These are phyloP conservation scores for Blennius ocellaris DNA, from an alignment of 2,113 vertebrate genomes.

Conservation along the genomic window DNA sequence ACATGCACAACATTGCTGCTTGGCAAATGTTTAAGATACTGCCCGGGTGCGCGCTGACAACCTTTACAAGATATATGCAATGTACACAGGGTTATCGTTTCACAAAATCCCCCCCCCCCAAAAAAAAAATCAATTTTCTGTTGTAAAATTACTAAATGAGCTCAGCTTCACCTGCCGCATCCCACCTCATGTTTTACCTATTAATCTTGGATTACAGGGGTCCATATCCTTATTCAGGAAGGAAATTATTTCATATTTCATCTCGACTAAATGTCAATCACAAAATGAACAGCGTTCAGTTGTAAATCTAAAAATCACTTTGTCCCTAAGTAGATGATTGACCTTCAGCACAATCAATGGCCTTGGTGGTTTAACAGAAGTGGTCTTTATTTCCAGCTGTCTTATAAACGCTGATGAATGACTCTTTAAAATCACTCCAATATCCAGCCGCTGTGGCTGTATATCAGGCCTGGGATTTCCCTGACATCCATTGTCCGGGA, in stretches of 20 bases:
- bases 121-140: neutral
- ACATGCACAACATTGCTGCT: conserved; percentile 55
- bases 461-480: conserved; percentile 59
- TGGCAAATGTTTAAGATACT: conserved; percentile 53
- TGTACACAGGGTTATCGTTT: neutral
- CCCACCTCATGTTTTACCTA: neutral
- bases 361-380: conserved; percentile 73
- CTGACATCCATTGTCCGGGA: conserved; percentile 32
- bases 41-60: conserved; percentile 44
- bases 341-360: conserved; percentile 80
- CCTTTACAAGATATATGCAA: neutral
- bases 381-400: conserved; percentile 80
- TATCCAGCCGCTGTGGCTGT: conserved; percentile 33
- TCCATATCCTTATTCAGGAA: conserved; percentile 41
- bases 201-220: conserved; percentile 29
- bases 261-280: conserved; percentile 63
- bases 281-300: conserved; percentile 56
- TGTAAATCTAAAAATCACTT: conserved; percentile 70
- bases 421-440: conserved; percentile 79
- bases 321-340: conserved; percentile 76
- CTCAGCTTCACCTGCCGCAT: conserved; percentile 33
- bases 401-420: conserved; percentile 80
- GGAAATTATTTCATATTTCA: conserved; percentile 59
- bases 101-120: neutral
- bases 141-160: neutral